A percentile compares a stretch with the other conserved stretches of the same genome.
phyloP scores from a whole-genome alignment of 1,140 invertebrate species.

The Pseudomyrmex cubaensis region DNA sequence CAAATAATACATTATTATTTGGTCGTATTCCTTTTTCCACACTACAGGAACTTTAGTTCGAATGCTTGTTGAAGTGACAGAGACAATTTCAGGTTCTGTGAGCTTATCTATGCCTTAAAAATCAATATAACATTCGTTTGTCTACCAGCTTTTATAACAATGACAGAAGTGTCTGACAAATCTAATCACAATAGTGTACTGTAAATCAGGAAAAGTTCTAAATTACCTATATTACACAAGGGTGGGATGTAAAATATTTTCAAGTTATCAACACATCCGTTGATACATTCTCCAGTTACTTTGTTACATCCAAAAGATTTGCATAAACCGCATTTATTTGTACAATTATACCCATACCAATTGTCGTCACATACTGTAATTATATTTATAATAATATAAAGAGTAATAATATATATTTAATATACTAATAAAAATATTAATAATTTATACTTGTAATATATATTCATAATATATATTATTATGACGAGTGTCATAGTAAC shows the following conservation, averaged over 20 bases:
- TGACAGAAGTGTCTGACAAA: not conserved
- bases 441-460: no score
- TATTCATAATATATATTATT: no score
- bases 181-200: not conserved
- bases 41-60: not conserved
- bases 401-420: no score
- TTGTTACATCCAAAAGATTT: constrained; percentile 19
- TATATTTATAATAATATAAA: no score
- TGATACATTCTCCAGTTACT: constrained; percentile 43
- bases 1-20: constrained; percentile 5
- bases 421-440: no score
- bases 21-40: constrained; percentile 40
- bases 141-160: not conserved
- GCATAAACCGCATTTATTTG: not conserved
- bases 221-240: constrained; percentile 64
- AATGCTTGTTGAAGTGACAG: constrained; percentile 44
- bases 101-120: constrained; percentile 27
- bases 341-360: no score
- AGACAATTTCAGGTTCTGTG: not conserved
- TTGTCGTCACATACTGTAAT: constrained; percentile 22
- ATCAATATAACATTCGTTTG: not conserved
- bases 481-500: no score
- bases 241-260: constrained; percentile 53
- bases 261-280: constrained; percentile 30
- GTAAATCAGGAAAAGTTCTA: not conserved